A percentile compares a stretch with the other conserved stretches of the same genome.
phyloP scores from a whole-genome alignment of 2,113 vertebrate genomes.

The Naja naja region DNA sequence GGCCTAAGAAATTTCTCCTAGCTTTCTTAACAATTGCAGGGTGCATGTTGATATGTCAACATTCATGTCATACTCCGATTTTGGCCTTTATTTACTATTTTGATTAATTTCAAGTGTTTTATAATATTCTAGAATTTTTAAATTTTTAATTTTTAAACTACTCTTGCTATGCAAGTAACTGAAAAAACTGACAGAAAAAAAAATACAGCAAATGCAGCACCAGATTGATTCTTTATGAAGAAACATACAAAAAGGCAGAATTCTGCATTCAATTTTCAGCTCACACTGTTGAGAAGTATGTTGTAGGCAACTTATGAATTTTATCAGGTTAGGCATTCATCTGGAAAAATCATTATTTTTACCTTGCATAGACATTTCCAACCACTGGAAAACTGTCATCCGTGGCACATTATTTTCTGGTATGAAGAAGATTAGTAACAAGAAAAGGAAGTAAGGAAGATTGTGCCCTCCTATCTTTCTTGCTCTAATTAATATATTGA shows the following conservation, averaged over 20 bases:
- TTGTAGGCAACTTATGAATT: background rate
- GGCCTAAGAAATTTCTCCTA: background rate
- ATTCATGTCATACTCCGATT: background rate
- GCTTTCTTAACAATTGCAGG: background rate
- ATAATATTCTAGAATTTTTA: background rate
- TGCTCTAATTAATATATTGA: background rate
- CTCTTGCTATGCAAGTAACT: background rate
- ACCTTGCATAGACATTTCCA: background rate
- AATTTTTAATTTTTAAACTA: background rate
- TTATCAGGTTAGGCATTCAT: background rate
- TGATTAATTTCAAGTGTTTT: background rate
- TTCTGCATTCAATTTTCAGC: background rate
- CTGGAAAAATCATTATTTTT: slow-evolving; percentile 16
- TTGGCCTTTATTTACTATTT: background rate
- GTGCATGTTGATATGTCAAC: background rate
- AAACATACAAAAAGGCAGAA: slow-evolving; percentile 1
- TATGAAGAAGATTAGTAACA: fast-evolving
- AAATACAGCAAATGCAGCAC: background rate
- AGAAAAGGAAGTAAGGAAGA: fast-evolving
- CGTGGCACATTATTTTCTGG: background rate
- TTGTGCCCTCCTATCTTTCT: background rate
- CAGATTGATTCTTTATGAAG: background rate
- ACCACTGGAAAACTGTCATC: background rate
- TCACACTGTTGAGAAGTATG: background rate
- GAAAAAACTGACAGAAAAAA: background rate